phyloP scores from a whole-genome alignment of 2,888 invertebrate genomes.

The Peribatodes rhomboidaria region DNA sequence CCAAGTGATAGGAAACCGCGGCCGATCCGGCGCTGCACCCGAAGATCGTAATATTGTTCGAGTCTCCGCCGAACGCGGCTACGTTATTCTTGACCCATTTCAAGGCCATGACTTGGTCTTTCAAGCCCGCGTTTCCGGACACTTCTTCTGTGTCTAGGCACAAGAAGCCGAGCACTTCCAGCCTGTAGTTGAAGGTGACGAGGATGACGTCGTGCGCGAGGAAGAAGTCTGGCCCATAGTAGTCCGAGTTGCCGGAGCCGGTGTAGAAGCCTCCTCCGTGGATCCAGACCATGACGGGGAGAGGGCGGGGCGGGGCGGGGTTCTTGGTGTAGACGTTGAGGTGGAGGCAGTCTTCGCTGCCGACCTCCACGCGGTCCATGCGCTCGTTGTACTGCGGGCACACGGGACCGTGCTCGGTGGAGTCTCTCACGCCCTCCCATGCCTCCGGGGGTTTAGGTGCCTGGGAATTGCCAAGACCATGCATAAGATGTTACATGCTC shows the following conservation, averaged over 20 bases:
- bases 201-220: constrained; percentile 75
- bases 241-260: constrained; percentile 81
- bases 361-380: constrained; percentile 79
- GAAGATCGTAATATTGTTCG: constrained; percentile 76
- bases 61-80: constrained; percentile 74
- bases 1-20: constrained; percentile 71
- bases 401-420: constrained; percentile 73
- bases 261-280: constrained; percentile 83
- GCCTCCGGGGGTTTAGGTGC: constrained; percentile 75
- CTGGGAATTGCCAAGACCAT: constrained; percentile 51
- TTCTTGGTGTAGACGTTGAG: constrained; percentile 88
- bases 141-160: constrained; percentile 79
- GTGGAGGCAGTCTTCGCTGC: constrained; percentile 89
- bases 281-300: constrained; percentile 82
- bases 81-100: constrained; percentile 81
- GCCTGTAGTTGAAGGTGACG: constrained; percentile 81
- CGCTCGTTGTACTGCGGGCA: constrained; percentile 82
- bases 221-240: constrained; percentile 81
- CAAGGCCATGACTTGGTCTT: constrained; percentile 82
- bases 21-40: constrained; percentile 82
- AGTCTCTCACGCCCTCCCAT: constrained; percentile 75
- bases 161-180: constrained; percentile 81
- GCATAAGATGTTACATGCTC: not conserved
- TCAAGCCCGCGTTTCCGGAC: constrained; percentile 81
- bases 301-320: constrained; percentile 52